Conservation (phyloP, 2,888 invertebrate species). For the Xanthorhoe designata region DNA sequence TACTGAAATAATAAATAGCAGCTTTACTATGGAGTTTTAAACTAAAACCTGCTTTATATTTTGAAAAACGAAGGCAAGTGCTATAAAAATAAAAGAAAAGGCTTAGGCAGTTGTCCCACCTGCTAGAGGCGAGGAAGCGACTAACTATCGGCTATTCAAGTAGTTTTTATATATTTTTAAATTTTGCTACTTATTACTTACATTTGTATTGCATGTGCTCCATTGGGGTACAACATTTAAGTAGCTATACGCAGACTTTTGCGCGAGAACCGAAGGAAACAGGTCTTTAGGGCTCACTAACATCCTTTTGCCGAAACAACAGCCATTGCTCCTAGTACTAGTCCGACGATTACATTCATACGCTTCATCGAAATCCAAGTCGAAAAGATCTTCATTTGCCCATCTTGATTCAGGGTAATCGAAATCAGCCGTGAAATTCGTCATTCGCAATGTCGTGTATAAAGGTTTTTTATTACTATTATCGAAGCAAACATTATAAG, state of each 20-base stretch:
- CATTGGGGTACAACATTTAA: slow-evolving; percentile 66
- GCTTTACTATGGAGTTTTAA: background rate
- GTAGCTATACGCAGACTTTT: slow-evolving; percentile 52
- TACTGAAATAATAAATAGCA: slow-evolving; percentile 46
- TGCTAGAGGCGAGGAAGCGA: too few relatives aligned
- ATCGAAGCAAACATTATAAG: slow-evolving; percentile 62
- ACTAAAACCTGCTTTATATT: too few relatives aligned
- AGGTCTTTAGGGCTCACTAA: slow-evolving; percentile 60
- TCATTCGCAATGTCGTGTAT: slow-evolving; percentile 50
- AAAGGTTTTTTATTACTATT: slow-evolving; percentile 50
- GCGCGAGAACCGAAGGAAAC: slow-evolving; percentile 51
- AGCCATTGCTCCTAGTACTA: slow-evolving; percentile 47
- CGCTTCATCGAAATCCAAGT: slow-evolving; percentile 49
- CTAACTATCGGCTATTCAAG: too few relatives aligned
- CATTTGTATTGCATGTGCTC: slow-evolving; percentile 60
- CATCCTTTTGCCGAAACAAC: slow-evolving; percentile 61
- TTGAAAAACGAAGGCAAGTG: too few relatives aligned
- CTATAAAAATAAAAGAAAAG: too few relatives aligned
- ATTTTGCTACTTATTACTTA: slow-evolving; percentile 36
- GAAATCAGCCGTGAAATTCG: slow-evolving; percentile 39
- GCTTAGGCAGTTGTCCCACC: too few relatives aligned
- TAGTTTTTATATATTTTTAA: too few relatives aligned
- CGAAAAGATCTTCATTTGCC: slow-evolving; percentile 42
- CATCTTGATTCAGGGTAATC: slow-evolving; percentile 41
- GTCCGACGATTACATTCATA: slow-evolving; percentile 55